Evolutionary conservation across 2,113 vertebrate genomes (phyloP).

Genomic region (Aplodontia rufa): DNA sequence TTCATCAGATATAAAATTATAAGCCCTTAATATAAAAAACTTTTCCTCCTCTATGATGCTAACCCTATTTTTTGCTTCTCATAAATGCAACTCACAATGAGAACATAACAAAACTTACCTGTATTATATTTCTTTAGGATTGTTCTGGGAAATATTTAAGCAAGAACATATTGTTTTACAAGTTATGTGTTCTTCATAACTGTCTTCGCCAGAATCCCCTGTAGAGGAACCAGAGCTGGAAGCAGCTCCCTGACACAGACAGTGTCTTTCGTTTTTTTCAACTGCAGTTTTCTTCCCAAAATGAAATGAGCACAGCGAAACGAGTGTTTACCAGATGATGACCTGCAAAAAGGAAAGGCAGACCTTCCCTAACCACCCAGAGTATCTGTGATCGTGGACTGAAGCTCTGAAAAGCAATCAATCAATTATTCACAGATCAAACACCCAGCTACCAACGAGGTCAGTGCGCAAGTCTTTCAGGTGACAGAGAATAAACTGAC

Average conservation of each 20-base stretch:
- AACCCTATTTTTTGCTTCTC: slow-evolving; percentile 61
- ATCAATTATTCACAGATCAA: neutral
- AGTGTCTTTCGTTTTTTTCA: neutral
- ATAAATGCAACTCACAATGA: slow-evolving; percentile 58
- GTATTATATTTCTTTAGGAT: slow-evolving; percentile 64
- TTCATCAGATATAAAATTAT: slow-evolving; percentile 58
- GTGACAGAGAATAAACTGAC: slow-evolving; percentile 20
- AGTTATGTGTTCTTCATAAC: slow-evolving; percentile 56
- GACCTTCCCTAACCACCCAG: neutral
- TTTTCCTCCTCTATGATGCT: slow-evolving; percentile 39
- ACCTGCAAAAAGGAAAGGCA: neutral
- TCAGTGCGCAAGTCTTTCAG: slow-evolving; percentile 31
- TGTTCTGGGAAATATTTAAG: slow-evolving; percentile 70
- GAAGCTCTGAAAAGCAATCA: neutral
- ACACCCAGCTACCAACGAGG: neutral
- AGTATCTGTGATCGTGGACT: neutral
- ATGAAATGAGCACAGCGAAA: neutral
- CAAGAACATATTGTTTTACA: slow-evolving; percentile 62
- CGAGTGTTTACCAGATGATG: neutral
- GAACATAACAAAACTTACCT: slow-evolving; percentile 65
- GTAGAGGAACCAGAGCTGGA: slow-evolving; percentile 18
- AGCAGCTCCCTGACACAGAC: slow-evolving; percentile 6
- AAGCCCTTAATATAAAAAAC: slow-evolving; percentile 19
- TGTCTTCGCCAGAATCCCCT: slow-evolving; percentile 49
- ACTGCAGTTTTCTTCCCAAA: neutral